Conservation (phyloP, 30 jellyfish, hydroid and myxozoan genomes). For the Hydractinia echinata region DNA sequence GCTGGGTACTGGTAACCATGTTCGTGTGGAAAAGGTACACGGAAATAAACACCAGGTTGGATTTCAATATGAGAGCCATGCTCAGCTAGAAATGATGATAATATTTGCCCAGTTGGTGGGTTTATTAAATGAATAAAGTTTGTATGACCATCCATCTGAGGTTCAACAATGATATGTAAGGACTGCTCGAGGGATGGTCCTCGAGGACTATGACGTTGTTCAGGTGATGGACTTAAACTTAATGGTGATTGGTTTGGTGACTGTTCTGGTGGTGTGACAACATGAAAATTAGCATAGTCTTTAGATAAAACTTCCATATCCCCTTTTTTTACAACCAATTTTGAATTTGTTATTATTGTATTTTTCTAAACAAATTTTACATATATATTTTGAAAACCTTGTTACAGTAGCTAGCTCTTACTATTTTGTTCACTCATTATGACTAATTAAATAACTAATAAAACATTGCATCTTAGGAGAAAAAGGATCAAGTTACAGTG, state of each 20-base stretch:
- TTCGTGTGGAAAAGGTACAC: conserved; percentile 96
- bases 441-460: neutral
- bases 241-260: conserved; percentile 45
- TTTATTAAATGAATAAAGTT: conserved; percentile 76
- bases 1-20: conserved; percentile 69
- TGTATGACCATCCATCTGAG: conserved; percentile 91
- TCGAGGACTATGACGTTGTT: conserved; percentile 61
- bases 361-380: no score
- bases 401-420: neutral
- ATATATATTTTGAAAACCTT: neutral
- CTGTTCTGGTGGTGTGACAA: conserved; percentile 6
- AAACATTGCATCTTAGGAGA: neutral
- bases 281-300: conserved; percentile 14
- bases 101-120: conserved; percentile 81
- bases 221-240: conserved; percentile 69
- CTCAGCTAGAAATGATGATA: conserved; percentile 77
- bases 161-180: conserved; percentile 83
- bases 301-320: conserved; percentile 12
- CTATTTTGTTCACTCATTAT: neutral
- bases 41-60: conserved; percentile 91
- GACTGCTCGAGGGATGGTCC: conserved; percentile 63
- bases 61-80: conserved; percentile 89
- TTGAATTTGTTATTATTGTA: no score
- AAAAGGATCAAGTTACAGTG: neutral
- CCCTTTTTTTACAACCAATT: neutral